Conservation (phyloP, 1,140 invertebrate species). For the Anastrepha obliqua region DNA sequence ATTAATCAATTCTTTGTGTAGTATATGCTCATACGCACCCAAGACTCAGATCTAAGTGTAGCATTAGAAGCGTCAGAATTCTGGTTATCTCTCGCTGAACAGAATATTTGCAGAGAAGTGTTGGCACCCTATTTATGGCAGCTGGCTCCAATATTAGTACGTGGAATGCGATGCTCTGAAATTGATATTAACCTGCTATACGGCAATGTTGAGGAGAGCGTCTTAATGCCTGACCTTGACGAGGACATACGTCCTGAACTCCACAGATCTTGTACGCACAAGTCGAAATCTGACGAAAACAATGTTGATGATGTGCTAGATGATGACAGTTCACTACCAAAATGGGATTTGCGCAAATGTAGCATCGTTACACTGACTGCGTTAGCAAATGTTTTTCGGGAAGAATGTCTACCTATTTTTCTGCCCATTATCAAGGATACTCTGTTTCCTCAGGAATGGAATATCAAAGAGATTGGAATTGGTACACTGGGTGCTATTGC, state of each 20-base stretch:
- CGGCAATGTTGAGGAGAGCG: constrained; percentile 92
- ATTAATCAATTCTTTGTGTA: too few species aligned
- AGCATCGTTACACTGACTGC: constrained; percentile 98
- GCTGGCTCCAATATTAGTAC: constrained; percentile 93
- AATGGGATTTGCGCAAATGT: constrained; percentile 99
- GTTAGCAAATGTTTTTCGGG: constrained; percentile 96
- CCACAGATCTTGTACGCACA: constrained; percentile 93
- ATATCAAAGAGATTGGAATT: constrained; percentile 97
- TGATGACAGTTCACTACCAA: constrained; percentile 93
- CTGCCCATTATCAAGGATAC: constrained; percentile 98
- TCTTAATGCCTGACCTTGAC: constrained; percentile 96
- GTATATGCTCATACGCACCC: constrained; percentile 97
- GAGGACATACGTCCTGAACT: constrained; percentile 98
- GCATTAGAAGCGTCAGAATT: constrained; percentile 99
- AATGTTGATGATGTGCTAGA: constrained; percentile 85
- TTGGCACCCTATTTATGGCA: constrained; percentile 88
- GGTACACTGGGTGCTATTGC: constrained; percentile 97
- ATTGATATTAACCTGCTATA: constrained; percentile 97
- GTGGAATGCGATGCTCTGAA: constrained; percentile 98
- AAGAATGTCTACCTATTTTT: constrained; percentile 94
- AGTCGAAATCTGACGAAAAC: constrained; percentile 76
- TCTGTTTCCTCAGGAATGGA: constrained; percentile 96
- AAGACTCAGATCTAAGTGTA: constrained; percentile 94
- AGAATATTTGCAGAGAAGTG: constrained; percentile 95
- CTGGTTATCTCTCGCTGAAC: constrained; percentile 98